phyloP scores from a whole-genome alignment of 1,140 invertebrate species.

The Triops longicaudatus region DNA sequence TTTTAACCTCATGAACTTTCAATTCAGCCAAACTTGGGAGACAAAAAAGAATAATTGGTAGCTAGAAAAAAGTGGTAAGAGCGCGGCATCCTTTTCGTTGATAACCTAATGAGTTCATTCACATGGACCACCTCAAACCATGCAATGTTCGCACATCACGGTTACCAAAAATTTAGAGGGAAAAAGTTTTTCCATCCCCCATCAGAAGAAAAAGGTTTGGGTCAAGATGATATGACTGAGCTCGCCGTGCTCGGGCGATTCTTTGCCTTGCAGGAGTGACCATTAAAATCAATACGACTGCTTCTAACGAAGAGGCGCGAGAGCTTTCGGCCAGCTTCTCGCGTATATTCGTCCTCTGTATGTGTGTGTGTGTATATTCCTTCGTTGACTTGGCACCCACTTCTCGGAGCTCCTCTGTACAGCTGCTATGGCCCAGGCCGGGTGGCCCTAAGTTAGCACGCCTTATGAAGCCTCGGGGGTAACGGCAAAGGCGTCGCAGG shows the following conservation, averaged over 20 bases:
- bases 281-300: conserved; percentile 11
- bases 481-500: conserved; percentile 5
- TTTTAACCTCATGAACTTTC: neutral
- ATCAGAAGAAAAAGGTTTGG: too few relatives aligned
- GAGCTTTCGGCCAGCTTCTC: neutral
- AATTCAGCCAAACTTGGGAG: neutral
- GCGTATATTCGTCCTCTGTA: neutral
- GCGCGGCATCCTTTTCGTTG: neutral
- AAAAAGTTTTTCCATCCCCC: neutral
- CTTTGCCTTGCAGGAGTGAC: neutral
- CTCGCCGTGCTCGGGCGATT: neutral
- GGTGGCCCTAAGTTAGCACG: neutral
- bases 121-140: neutral
- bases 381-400: conserved; percentile 14
- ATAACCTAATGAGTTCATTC: conserved; percentile 12
- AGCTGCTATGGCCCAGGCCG: neutral
- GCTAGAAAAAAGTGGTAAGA: neutral
- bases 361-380: neutral
- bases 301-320: conserved; percentile 10
- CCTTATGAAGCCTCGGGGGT: neutral
- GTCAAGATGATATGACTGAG: neutral
- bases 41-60: neutral
- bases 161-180: neutral
- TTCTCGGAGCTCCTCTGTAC: neutral
- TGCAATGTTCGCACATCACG: neutral